Evolutionary conservation across 2,888 invertebrate genomes (phyloP).

Genomic region (Parnassius glacialis): DNA sequence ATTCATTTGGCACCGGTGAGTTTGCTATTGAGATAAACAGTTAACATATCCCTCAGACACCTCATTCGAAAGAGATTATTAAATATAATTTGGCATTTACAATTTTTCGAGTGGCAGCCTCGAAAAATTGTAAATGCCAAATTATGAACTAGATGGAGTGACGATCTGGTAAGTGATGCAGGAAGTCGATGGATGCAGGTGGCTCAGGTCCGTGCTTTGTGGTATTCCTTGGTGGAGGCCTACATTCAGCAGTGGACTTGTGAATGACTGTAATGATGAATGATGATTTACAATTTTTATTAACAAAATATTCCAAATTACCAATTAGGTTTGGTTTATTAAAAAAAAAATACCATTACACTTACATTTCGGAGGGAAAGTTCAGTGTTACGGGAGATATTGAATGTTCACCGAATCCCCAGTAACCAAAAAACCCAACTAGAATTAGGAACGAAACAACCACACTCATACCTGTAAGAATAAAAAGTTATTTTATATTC

Average conservation of each 20-base stretch:
- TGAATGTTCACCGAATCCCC: slow-evolving; percentile 64
- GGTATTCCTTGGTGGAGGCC: no score
- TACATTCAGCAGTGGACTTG: no score
- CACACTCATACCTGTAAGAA: slow-evolving; percentile 58
- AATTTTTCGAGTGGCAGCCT: background rate
- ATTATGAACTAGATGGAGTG: no score
- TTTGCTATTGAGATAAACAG: no score
- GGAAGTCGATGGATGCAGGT: no score
- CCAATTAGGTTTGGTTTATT: background rate
- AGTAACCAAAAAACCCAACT: slow-evolving; percentile 72
- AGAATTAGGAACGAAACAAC: slow-evolving; percentile 60
- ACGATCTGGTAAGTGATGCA: no score
- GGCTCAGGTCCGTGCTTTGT: no score
- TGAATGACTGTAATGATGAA: no score
- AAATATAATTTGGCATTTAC: no score
- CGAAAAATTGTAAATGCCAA: no score
- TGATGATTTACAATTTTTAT: background rate
- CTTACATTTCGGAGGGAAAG: slow-evolving; percentile 64
- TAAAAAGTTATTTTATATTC: slow-evolving; percentile 13
- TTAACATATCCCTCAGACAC: no score
- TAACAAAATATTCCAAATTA: background rate
- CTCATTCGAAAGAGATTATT: background rate
- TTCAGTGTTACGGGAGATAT: slow-evolving; percentile 66
- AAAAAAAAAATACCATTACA: slow-evolving; percentile 20
- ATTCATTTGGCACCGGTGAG: no score